Evolutionary conservation across 1,140 invertebrate species (phyloP).

Genomic region (Pseudachorutes palmiensis): DNA sequence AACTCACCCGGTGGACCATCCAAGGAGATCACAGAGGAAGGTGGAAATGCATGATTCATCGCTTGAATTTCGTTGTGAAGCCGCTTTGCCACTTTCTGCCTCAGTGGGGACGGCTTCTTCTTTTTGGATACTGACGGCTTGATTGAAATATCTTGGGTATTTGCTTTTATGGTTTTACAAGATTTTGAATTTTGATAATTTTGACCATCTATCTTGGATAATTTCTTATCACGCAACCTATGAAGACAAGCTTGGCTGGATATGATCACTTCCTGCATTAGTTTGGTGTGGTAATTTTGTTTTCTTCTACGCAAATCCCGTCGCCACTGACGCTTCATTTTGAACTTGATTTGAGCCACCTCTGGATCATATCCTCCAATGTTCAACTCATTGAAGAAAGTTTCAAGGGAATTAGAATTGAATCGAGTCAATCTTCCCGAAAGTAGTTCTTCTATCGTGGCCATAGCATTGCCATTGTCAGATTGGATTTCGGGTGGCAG

Average conservation of each 20-base stretch:
- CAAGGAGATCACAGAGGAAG: constrained; percentile 7
- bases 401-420: constrained; percentile 27
- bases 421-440: constrained; percentile 24
- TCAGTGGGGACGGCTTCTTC: constrained; percentile 3
- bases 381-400: constrained; percentile 30
- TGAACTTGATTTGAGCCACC: constrained; percentile 25
- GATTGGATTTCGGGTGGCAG: constrained; percentile 26
- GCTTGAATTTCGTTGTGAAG: constrained; percentile 6
- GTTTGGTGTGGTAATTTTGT: constrained; percentile 32
- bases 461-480: constrained; percentile 18
- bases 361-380: constrained; percentile 29
- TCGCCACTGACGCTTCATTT: constrained; percentile 25
- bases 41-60: constrained; percentile 1
- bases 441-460: constrained; percentile 29
- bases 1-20: not conserved
- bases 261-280: constrained; percentile 30
- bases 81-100: constrained; percentile 12
- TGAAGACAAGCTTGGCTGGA: constrained; percentile 13
- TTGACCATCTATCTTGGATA: not conserved
- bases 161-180: not conserved
- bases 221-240: not conserved
- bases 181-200: not conserved
- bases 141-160: not conserved
- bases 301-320: constrained; percentile 27
- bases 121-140: constrained; percentile 11